A percentile compares a stretch with the other conserved stretches of the same genome.
Conservation (phyloP, 2,113 vertebrate genomes). For the Ibidorhyncha struthersii region DNA sequence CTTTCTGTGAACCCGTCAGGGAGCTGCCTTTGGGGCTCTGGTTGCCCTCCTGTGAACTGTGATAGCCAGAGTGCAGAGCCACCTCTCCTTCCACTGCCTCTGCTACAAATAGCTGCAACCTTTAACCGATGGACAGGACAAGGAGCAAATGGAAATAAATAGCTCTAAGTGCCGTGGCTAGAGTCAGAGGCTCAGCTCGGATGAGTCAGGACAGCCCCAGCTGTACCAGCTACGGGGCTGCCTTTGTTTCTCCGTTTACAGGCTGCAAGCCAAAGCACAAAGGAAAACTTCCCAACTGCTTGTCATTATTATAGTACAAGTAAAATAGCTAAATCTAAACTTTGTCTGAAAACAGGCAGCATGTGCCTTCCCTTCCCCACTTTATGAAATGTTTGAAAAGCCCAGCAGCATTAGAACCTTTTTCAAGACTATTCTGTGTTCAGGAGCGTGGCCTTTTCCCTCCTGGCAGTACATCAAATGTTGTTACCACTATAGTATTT, state of each 20-base stretch:
- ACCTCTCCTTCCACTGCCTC: neutral
- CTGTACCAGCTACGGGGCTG: neutral
- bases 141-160: neutral
- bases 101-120: conserved; percentile 21
- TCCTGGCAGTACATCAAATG: neutral
- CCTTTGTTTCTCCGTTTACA: neutral
- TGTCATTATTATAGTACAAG: neutral
- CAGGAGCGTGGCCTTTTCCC: neutral
- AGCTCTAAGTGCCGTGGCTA: neutral
- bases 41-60: neutral
- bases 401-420: neutral
- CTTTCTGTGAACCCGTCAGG: neutral
- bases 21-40: neutral
- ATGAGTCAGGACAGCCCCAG: conserved; percentile 32
- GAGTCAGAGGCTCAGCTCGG: neutral
- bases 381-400: neutral
- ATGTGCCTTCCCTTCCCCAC: neutral
- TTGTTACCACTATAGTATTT: neutral
- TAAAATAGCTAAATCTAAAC: neutral
- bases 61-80: rapidly evolving
- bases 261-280: neutral
- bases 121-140: neutral
- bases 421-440: neutral
- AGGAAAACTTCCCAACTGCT: neutral
- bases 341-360: neutral